Evolutionary conservation across 2,888 invertebrate species (phyloP), one percentile per base, ranked within the genome.

Genomic region (Hemistola chrysoprasaria): DNA sequence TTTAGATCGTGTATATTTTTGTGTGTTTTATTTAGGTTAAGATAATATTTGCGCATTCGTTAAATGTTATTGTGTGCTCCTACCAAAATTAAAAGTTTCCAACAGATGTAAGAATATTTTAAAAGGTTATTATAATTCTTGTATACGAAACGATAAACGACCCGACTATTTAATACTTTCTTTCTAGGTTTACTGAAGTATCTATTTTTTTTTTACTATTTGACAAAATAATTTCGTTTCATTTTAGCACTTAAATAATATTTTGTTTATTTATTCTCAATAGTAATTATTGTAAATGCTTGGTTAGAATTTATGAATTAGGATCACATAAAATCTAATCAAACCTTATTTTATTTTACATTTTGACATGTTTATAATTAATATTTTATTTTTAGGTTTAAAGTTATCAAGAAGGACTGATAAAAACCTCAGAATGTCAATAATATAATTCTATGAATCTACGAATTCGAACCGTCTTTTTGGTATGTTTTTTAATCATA

Each of bases 1-100:
- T 85, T 85, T 80, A 83, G 81, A 85, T 78, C 43, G 74, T 72
- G 72, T 83, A 81, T 87, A 86, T 86, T 86, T 87, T 87, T 84
- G 82, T 87, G 86, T 82, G 80, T 86, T 80, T 53, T 86, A 78
- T 80, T 78, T 78, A 81, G 77, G 64, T 66, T 86, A 85, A 80
- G 82, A 61, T 70, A 65, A 63, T 53, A 62, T 51, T 44, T 11
- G 34, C n/a, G 79, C 84, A 71, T 85, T 83, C 81, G 87, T 72
- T 59, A 84, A 83, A 83, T 86, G 86, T 87, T 86, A 78, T 69
- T 56, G 58, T 69, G 70, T 70, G 62, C 67, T 55, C 11, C 33
- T 7, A 34, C 16, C 24, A 32, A 36, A 32, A 38, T 35, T 38
- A 20, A 32, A 40, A 29, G 39, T 48, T 47, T 36, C 35, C 40